phyloP scores from a whole-genome alignment of 2,797 vertebrate species.

The Dermochelys coriacea region DNA sequence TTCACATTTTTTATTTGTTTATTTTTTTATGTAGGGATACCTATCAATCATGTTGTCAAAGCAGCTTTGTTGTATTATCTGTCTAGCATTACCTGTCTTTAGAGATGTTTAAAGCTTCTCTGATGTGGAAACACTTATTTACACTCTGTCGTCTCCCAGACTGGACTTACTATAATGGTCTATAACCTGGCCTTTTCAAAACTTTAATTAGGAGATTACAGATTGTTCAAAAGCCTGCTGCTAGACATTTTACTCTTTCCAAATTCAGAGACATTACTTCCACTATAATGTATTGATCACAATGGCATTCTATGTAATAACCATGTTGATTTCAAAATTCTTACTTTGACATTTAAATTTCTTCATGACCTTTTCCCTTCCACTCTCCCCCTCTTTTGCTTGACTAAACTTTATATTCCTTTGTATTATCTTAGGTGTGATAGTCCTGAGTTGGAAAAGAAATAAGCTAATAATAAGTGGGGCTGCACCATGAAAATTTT shows the following conservation, averaged over 20 bases:
- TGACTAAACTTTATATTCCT: constrained; percentile 52
- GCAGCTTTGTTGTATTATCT: constrained; percentile 68
- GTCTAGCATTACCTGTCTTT: constrained; percentile 63
- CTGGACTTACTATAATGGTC: constrained; percentile 72
- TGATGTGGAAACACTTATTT: constrained; percentile 62
- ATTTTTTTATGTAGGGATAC: constrained; percentile 33
- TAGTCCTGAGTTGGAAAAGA: constrained; percentile 56
- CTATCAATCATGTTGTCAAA: constrained; percentile 75
- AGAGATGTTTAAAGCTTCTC: constrained; percentile 62
- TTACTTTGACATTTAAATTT: constrained; percentile 66
- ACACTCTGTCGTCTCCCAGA: constrained; percentile 56
- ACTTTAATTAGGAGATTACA: constrained; percentile 72
- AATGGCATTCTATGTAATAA: constrained; percentile 58
- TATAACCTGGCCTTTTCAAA: constrained; percentile 63
- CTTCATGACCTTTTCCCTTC: constrained; percentile 62
- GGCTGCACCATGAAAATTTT: constrained; percentile 59
- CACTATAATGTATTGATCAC: constrained; percentile 51
- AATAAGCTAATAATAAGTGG: constrained; percentile 61
- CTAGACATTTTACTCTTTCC: constrained; percentile 64
- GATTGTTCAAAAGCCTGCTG: constrained; percentile 49
- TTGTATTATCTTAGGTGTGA: constrained; percentile 57
- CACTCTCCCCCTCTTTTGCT: constrained; percentile 39
- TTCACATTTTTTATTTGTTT: constrained; percentile 63
- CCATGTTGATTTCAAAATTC: constrained; percentile 54
- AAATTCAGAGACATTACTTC: constrained; percentile 59